Evolutionary conservation across 2,797 vertebrate genomes (phyloP).

Genomic region (Spinus olivaceus): DNA sequence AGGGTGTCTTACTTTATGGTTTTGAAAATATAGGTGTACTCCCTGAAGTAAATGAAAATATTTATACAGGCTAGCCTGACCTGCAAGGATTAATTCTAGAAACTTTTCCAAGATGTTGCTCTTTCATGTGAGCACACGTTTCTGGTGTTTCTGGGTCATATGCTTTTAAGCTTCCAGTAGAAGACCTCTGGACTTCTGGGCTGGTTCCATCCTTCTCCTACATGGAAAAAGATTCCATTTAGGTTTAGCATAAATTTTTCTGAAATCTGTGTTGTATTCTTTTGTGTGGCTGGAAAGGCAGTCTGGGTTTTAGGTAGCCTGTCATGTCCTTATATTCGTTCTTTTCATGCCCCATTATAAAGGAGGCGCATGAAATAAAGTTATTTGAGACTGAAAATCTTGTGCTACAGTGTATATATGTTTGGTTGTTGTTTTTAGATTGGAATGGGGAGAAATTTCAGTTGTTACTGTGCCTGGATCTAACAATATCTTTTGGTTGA

Average conservation of each 20-base stretch:
- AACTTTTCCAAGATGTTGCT: neutral
- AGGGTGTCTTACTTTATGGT: neutral
- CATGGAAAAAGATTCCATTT: neutral
- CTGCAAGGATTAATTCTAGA: neutral
- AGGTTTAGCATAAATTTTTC: neutral
- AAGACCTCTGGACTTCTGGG: neutral
- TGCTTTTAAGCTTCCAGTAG: neutral
- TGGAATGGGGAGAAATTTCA: neutral
- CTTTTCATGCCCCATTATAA: neutral
- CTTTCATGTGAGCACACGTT: neutral
- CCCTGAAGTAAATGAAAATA: neutral
- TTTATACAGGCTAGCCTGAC: neutral
- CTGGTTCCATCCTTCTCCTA: neutral
- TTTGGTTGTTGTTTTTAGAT: neutral
- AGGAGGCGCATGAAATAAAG: neutral
- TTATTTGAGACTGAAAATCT: neutral
- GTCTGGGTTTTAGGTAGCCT: neutral
- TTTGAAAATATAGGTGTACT: neutral
- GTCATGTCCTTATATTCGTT: neutral
- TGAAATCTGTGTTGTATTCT: neutral
- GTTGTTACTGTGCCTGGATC: neutral
- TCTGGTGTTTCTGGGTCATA: neutral
- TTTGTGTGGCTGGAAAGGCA: neutral
- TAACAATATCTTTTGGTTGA: neutral
- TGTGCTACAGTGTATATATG: neutral